Base-by-base conservation (phyloP, 2,888 invertebrate genomes). In the Drosophila diplacantha region DNA sequence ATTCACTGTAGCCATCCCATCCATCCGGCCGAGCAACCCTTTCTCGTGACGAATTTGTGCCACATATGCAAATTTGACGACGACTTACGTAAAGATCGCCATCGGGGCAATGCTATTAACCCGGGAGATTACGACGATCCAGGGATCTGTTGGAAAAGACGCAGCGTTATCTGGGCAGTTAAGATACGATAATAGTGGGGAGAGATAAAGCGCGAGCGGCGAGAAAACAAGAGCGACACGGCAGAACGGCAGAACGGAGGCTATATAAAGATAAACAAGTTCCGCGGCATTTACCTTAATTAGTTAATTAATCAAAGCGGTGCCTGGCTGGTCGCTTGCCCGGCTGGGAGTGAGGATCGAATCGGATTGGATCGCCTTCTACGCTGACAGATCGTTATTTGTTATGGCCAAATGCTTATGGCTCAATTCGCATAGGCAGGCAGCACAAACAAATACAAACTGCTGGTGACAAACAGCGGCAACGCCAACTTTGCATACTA, bases 401-500 rank as follows among this genome's bases (percentile, higher is more conserved):
- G 54, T 73, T 71, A 62, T 67, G 49, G 59, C 57, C 47, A 69
- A 49, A 61, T 57, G 54, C 69, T 63, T 57, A 68, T 71, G 71
- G 53, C 76, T 81, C 69, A 63, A 66, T 53, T 59, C 64, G 43
- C 46, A 68, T 16, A 43, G 57, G 34, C 56, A 44, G 44, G 41
- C 41, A 11, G 38, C 49, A 53, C 46, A 55, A 46, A 44, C 59
- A 56, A 29, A 29, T 14, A 31, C 44, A 46, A 46, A 18, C 44
- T 46, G 44, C 55, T 37, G 54, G 54, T 35, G 54, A 54, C 55
- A 55, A 49, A 47, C 43, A 61, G 61, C 67, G 59, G 69, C 73
- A 56, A 69, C 59, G 35, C 62, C 67, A 44, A 49, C 62, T 74
- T 70, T 77, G 78, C 82, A 78, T 78, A 80, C 78, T 71, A 80